Conservation (phyloP, 2,888 invertebrate genomes). For the Agonopterix subpropinquella region DNA sequence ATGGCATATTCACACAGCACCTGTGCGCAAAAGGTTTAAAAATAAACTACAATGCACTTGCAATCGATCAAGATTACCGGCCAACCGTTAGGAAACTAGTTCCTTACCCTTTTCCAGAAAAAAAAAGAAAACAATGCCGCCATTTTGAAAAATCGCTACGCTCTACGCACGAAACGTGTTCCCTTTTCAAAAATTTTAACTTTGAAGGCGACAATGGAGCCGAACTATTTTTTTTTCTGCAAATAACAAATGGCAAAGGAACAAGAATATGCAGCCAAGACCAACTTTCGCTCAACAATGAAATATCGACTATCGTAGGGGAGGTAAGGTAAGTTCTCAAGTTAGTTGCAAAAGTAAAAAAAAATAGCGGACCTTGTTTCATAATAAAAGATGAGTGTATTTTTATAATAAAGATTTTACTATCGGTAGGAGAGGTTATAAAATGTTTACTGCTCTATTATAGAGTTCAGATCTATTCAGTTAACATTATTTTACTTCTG, state of each 20-base stretch:
- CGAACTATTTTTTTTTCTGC: slow-evolving; percentile 43
- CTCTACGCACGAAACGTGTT: slow-evolving; percentile 34
- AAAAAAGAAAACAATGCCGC: slow-evolving; percentile 21
- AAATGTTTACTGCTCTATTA: slow-evolving; percentile 35
- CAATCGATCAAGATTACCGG: slow-evolving; percentile 8
- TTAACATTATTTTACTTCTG: slow-evolving; percentile 1
- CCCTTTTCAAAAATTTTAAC: slow-evolving; percentile 32
- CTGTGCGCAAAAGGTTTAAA: slow-evolving; percentile 2
- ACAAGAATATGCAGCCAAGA: slow-evolving; percentile 37
- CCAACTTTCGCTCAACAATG: slow-evolving; percentile 23
- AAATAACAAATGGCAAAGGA: slow-evolving; percentile 40
- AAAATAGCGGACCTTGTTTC: slow-evolving; percentile 3
- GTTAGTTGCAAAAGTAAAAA: slow-evolving; percentile 7
- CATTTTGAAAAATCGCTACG: slow-evolving; percentile 35
- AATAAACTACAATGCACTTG: slow-evolving; percentile 3
- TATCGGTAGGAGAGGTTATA: slow-evolving; percentile 19
- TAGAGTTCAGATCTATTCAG: slow-evolving; percentile 21
- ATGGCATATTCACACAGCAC: slow-evolving; percentile 2
- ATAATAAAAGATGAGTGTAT: slow-evolving; percentile 10
- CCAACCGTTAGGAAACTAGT: slow-evolving; percentile 35
- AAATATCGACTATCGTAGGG: slow-evolving; percentile 24
- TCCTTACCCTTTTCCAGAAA: slow-evolving; percentile 19
- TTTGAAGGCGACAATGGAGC: slow-evolving; percentile 36
- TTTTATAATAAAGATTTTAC: slow-evolving; percentile 23
- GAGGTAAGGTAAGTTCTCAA: slow-evolving; percentile 10